These are phyloP conservation scores for Drosophila silvestris DNA, from an alignment of 2,888 invertebrate genomes.

Conservation along the genomic window DNA sequence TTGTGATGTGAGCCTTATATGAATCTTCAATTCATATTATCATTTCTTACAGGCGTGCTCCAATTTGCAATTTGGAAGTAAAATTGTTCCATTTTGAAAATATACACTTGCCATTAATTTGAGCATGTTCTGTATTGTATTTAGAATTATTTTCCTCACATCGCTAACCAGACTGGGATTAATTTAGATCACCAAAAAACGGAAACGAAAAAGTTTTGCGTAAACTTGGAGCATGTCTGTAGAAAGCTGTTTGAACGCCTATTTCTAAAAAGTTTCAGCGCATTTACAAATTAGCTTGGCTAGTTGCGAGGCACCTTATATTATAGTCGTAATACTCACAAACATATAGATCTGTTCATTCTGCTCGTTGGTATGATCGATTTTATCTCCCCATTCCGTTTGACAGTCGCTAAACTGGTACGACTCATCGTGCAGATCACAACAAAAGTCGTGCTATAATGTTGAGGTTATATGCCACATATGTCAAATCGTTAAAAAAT, in stretches of 20 bases:
- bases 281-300: background rate
- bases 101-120: too few relatives aligned
- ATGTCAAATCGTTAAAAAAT: background rate
- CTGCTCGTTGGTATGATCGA: slow-evolving; percentile 45
- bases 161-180: too few relatives aligned
- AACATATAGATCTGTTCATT: slow-evolving; percentile 64
- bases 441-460: slow-evolving; percentile 75
- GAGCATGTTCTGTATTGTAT: background rate
- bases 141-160: background rate
- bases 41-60: too few relatives aligned
- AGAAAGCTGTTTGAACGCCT: background rate
- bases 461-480: background rate
- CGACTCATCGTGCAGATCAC: slow-evolving; percentile 74
- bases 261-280: background rate
- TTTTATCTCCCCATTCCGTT: slow-evolving; percentile 61
- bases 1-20: too few relatives aligned
- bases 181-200: too few relatives aligned
- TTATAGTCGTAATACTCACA: slow-evolving; percentile 46
- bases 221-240: background rate
- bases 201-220: background rate
- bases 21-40: too few relatives aligned
- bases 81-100: too few relatives aligned
- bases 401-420: slow-evolving; percentile 65
- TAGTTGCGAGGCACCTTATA: background rate
- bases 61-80: too few relatives aligned